Conservation (phyloP, 1,140 invertebrate species). For the Bombus sibiricus region DNA sequence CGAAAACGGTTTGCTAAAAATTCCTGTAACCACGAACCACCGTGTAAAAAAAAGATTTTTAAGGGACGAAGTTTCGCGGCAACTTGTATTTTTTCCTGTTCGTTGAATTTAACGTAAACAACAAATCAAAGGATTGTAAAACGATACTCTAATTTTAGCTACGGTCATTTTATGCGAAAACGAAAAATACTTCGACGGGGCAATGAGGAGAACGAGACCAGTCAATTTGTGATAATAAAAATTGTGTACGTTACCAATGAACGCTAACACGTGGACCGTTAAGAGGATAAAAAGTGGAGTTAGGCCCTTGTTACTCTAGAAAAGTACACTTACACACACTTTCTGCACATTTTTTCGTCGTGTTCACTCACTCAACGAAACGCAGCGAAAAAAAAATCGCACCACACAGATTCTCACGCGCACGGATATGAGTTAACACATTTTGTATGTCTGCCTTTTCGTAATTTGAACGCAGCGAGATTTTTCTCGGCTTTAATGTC, state of each 20-base stretch:
- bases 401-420: not conserved
- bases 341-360: not conserved
- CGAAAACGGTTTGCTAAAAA: not conserved
- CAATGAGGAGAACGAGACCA: too few species aligned
- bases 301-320: constrained; percentile 38
- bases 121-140: not conserved
- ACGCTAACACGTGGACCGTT: constrained; percentile 1
- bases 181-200: too few species aligned
- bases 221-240: not conserved
- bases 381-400: not conserved
- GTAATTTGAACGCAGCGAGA: constrained; percentile 14
- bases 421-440: constrained; percentile 43
- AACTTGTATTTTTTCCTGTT: not conserved
- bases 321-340: constrained; percentile 21
- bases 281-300: constrained; percentile 35
- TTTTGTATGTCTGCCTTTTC: constrained; percentile 1
- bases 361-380: constrained; percentile 8
- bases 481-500: not conserved
- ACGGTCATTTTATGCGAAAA: too few species aligned
- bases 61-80: not conserved
- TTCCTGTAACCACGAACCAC: not conserved
- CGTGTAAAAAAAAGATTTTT: not conserved
- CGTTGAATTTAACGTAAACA: not conserved
- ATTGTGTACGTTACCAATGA: not conserved
- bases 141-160: not conserved